Conservation (phyloP, 2,888 invertebrate species). For the Penaeus monodon region DNA sequence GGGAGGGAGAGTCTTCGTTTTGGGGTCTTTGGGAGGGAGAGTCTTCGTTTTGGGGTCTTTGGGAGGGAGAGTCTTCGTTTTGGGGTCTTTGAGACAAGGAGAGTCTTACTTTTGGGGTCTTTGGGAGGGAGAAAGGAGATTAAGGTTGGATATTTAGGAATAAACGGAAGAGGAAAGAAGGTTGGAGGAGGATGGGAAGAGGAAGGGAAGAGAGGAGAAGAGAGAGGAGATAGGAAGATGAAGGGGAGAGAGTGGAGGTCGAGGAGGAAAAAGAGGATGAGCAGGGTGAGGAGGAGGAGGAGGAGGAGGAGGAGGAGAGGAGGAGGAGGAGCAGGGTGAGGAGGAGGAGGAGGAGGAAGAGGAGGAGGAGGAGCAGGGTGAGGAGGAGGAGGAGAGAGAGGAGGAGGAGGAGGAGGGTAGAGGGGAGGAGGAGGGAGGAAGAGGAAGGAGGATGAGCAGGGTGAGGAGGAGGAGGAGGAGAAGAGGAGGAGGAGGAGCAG, state of each 20-base stretch:
- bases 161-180: too few relatives aligned
- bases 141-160: too few relatives aligned
- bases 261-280: neutral
- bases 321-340: too few relatives aligned
- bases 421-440: neutral
- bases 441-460: neutral
- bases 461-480: neutral
- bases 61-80: too few relatives aligned
- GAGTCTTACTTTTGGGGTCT: too few relatives aligned
- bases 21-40: too few relatives aligned
- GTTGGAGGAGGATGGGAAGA: neutral
- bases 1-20: too few relatives aligned
- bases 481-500: neutral
- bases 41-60: too few relatives aligned
- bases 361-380: neutral
- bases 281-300: neutral
- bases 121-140: too few relatives aligned
- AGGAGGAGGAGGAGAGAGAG: neutral
- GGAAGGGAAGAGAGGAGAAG: neutral
- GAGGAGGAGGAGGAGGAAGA: neutral
- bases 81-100: too few relatives aligned
- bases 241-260: neutral
- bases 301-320: too few relatives aligned
- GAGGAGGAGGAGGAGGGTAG: neutral
- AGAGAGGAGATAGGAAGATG: neutral